Evolutionary conservation across 2,888 invertebrate genomes (phyloP), one percentile per base, ranked within the genome.

Genomic region (Hoplodrina blanda): DNA sequence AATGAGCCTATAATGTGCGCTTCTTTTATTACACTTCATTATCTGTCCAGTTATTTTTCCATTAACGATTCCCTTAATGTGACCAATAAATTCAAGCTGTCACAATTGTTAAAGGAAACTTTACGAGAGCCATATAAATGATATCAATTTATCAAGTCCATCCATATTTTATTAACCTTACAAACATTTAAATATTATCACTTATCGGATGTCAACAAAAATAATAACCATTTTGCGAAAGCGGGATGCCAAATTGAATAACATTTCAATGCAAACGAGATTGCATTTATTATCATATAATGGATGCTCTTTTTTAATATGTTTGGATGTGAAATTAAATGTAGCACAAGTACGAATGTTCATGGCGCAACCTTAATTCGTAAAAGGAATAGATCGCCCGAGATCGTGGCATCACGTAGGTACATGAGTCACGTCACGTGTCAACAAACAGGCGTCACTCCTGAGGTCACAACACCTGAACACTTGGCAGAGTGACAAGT

Each of bases 401-500:
- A 55, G 62, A 66, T 61, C 62, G 53, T 64, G 64, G 49, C 33
- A 56, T 76, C 76, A 79, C 82, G 76, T 76, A 78, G 76, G 63
- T 54, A 60, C 60, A 76, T 87, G 86, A 85, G 72, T 87, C 87
- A 87, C 77, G 75, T 76, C 78, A 73, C 82, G 85, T 90, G 88
- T 88, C 88, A 90, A 90, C 89, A 80, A 76, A 64, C 87, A 84
- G 78, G 84, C 88, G 87, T 88, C 87, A 87, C 85, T 78, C 84
- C 78, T 82, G 91, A 93, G 93, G 93, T 93, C 91, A 88, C 88
- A 91, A 91, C 94, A 94, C 95, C 95, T 95, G 94, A 93, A 87
- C 90, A 85, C 76, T 93, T 94, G 94, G 95, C 95, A 92, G 76
- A 69, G 80, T 93, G 94, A 92, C 95, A 95, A 94, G 89, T 95